A percentile compares a stretch with the other conserved stretches of the same genome.
Evolutionary conservation across 35 echinoderm and acorn worm genomes (phyloP).

Genomic region (Nesometra sesokonis): DNA sequence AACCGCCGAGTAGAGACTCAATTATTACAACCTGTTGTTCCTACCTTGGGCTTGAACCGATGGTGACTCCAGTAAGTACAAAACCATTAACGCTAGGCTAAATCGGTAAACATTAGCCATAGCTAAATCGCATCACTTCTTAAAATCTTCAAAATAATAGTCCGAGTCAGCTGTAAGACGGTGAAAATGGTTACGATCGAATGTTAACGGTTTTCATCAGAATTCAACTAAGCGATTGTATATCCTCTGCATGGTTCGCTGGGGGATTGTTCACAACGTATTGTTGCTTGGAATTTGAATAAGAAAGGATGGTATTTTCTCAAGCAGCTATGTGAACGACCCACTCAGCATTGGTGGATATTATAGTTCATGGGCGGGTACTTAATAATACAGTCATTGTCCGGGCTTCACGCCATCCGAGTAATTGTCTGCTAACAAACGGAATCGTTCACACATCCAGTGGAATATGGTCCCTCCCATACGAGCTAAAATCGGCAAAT

Average conservation of each 20-base stretch:
- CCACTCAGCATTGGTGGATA: neutral
- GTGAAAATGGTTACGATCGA: neutral
- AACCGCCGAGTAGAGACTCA: too few relatives aligned
- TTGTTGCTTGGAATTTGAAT: neutral
- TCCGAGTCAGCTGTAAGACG: neutral
- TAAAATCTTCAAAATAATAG: neutral
- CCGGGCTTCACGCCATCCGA: neutral
- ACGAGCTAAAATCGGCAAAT: too few relatives aligned
- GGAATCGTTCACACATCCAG: neutral
- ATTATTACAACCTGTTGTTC: neutral
- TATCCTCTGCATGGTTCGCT: neutral
- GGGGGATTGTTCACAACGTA: neutral
- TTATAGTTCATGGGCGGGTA: neutral
- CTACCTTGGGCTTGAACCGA: neutral
- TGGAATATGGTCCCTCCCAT: neutral
- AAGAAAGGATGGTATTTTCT: neutral
- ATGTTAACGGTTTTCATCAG: neutral
- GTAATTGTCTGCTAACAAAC: neutral
- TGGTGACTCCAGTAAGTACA: neutral
- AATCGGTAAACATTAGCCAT: neutral
- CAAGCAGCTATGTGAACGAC: neutral
- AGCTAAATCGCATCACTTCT: neutral
- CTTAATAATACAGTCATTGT: neutral
- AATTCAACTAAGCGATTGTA: neutral
- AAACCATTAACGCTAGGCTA: neutral